These are phyloP conservation scores for Lucifuga dentata DNA, from an alignment of 2,113 vertebrate species.

Conservation along the genomic window DNA sequence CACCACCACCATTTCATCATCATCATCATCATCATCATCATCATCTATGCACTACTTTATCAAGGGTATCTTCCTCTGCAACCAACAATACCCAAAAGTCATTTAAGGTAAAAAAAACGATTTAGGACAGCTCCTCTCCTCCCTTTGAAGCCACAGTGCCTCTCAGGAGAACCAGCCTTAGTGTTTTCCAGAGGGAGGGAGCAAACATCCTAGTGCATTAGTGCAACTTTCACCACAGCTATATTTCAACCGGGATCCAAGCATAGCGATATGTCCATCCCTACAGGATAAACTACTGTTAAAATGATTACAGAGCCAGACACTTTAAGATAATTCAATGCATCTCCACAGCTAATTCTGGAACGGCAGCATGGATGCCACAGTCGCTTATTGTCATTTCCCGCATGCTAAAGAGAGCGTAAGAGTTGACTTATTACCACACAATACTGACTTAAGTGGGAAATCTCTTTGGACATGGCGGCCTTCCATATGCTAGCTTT, in stretches of 20 bases:
- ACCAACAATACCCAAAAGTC: conserved; percentile 40
- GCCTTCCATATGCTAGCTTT: conserved; percentile 78
- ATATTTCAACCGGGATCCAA: conserved; percentile 40
- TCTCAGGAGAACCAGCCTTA: conserved; percentile 51
- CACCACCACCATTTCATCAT: not conserved
- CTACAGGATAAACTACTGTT: conserved; percentile 66
- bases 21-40: not conserved
- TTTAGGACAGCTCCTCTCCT: conserved; percentile 48
- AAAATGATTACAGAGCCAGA: conserved; percentile 78
- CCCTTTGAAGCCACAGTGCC: conserved; percentile 45
- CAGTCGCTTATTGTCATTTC: conserved; percentile 73
- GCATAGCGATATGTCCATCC: conserved; percentile 63
- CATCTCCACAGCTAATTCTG: conserved; percentile 74
- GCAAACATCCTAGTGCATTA: conserved; percentile 40
- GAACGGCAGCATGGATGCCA: conserved; percentile 66
- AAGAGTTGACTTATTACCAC: conserved; percentile 78
- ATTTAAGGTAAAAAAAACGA: conserved; percentile 38
- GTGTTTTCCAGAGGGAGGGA: conserved; percentile 30
- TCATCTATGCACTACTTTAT: conserved; percentile 10
- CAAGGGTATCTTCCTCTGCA: conserved; percentile 34
- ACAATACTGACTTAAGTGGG: conserved; percentile 78
- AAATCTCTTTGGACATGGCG: conserved; percentile 81
- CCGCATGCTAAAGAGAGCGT: conserved; percentile 56
- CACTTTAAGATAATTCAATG: conserved; percentile 81
- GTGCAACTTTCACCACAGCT: conserved; percentile 22